These are phyloP conservation scores for Catocala nupta DNA, from an alignment of 2,888 invertebrate species.

Conservation along the genomic window DNA sequence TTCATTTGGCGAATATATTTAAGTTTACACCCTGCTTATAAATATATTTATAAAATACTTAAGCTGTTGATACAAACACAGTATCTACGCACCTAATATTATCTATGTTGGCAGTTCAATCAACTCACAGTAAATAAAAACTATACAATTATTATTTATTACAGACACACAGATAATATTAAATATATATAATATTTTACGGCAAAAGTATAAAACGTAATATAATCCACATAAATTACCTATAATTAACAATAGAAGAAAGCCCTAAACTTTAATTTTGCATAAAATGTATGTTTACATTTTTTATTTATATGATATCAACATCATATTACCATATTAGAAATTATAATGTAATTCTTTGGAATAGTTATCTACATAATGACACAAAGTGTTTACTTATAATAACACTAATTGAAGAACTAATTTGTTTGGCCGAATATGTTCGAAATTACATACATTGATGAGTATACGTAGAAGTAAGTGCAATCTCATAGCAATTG, in stretches of 20 bases:
- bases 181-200: constrained; percentile 32
- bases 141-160: constrained; percentile 29
- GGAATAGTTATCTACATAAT: constrained; percentile 53
- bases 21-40: constrained; percentile 29
- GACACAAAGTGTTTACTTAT: constrained; percentile 36
- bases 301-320: constrained; percentile 26
- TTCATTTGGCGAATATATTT: constrained; percentile 12
- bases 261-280: constrained; percentile 25
- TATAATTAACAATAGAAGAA: constrained; percentile 54
- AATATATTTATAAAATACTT: constrained; percentile 28
- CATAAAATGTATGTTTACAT: constrained; percentile 23
- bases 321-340: constrained; percentile 35
- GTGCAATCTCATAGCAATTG: constrained; percentile 1
- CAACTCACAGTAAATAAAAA: constrained; percentile 30
- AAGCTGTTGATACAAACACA: constrained; percentile 27
- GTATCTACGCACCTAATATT: constrained; percentile 21
- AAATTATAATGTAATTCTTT: constrained; percentile 57
- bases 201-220: constrained; percentile 49
- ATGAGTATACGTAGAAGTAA: background rate
- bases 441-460: constrained; percentile 4
- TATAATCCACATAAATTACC: constrained; percentile 58
- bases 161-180: constrained; percentile 38
- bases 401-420: constrained; percentile 27
- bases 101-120: constrained; percentile 35
- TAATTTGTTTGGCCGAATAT: constrained; percentile 12